Evolutionary conservation across 2,113 vertebrate species (phyloP).

Genomic region (Prolemur simus): DNA sequence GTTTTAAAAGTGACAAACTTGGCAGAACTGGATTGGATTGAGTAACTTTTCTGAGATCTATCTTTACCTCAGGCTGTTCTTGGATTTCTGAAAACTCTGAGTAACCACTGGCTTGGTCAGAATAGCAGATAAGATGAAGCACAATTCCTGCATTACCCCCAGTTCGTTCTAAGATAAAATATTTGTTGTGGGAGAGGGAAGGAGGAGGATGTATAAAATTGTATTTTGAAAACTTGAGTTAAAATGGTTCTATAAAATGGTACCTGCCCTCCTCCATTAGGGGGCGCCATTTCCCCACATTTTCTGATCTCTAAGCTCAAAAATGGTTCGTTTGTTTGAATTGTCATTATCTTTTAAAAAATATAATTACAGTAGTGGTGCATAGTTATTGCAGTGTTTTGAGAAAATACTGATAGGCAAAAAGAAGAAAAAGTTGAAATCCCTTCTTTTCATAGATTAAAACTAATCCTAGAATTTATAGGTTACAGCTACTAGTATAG

Average conservation of each 20-base stretch:
- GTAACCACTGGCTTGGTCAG: background rate
- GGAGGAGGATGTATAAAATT: background rate
- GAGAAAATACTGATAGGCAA: constrained; percentile 26
- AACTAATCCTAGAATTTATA: background rate
- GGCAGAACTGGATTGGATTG: background rate
- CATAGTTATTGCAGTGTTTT: background rate
- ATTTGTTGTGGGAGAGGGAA: background rate
- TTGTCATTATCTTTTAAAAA: constrained; percentile 2
- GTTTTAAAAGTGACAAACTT: background rate
- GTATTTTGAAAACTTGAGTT: background rate
- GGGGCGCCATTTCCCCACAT: constrained; percentile 54
- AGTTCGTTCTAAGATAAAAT: background rate
- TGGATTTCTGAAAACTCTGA: constrained; percentile 48
- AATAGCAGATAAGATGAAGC: background rate
- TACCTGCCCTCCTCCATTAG: constrained; percentile 45
- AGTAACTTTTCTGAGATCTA: background rate
- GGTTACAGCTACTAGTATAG: background rate
- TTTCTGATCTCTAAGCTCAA: background rate
- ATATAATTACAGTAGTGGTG: background rate
- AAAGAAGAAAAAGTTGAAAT: constrained; percentile 18
- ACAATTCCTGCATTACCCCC: background rate
- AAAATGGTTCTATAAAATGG: background rate
- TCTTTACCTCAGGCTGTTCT: background rate
- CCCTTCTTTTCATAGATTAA: background rate
- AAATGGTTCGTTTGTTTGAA: constrained; percentile 4